Percentiles rank a stretch among this genome's conserved stretches.
Evolutionary conservation across 1,140 invertebrate genomes (phyloP).

Genomic region (Trichogramma pretiosum): DNA sequence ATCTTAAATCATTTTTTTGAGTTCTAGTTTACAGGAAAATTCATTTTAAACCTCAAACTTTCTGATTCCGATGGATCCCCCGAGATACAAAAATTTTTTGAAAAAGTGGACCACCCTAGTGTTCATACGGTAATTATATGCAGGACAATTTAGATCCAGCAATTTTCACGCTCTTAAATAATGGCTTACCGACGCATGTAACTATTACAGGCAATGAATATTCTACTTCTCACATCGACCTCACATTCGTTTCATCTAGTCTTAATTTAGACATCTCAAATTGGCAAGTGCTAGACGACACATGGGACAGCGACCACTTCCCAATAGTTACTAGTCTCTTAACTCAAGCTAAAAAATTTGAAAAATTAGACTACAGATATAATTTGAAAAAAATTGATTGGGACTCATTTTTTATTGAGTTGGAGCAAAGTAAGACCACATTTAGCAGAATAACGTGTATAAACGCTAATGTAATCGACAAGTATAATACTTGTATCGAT

Average conservation of each 20-base stretch:
- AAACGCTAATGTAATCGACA: background rate
- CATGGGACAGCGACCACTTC: conserved; percentile 22
- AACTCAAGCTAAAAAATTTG: background rate
- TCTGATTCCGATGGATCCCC: too few relatives aligned
- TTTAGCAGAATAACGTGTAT: background rate
- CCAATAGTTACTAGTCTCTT: conserved; percentile 14
- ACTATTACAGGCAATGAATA: background rate
- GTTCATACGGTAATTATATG: background rate
- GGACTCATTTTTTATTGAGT: background rate
- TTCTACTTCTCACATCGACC: too few relatives aligned
- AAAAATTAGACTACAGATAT: conserved; percentile 10
- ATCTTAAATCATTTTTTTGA: too few relatives aligned
- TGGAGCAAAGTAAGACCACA: background rate
- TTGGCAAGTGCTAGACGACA: conserved; percentile 14
- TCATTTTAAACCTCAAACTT: too few relatives aligned
- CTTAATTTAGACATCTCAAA: conserved; percentile 12
- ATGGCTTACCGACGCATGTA: too few relatives aligned
- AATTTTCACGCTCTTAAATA: background rate
- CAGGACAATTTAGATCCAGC: background rate
- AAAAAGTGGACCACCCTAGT: too few relatives aligned
- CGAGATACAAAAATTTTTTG: too few relatives aligned
- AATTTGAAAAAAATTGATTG: background rate
- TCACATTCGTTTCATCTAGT: conserved; percentile 16
- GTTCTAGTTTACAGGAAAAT: too few relatives aligned
- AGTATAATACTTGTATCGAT: background rate